A percentile compares a stretch with the other conserved stretches of the same genome.
Conservation (phyloP, 2,797 vertebrate species). For the Hylomyscus alleni region DNA sequence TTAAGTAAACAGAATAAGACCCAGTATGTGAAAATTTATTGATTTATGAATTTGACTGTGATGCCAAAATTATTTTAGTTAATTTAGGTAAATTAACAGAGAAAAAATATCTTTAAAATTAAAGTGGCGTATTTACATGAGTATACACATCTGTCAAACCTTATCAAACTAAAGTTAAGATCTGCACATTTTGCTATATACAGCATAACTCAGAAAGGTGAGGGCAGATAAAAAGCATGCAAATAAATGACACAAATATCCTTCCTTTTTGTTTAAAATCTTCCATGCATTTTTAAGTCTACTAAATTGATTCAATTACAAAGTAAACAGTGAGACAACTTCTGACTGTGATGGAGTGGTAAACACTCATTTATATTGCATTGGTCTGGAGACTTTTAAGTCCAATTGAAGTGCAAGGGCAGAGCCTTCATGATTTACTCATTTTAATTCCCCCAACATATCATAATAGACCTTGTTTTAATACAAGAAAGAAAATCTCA, state of each 20-base stretch:
- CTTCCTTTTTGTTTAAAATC: not conserved
- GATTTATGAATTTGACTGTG: conserved; percentile 69
- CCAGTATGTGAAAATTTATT: conserved; percentile 26
- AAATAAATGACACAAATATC: conserved; percentile 36
- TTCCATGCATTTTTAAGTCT: conserved; percentile 33
- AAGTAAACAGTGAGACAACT: not conserved
- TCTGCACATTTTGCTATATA: not conserved
- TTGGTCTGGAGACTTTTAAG: not conserved
- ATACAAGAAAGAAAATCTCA: not conserved
- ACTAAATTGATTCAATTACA: conserved; percentile 26
- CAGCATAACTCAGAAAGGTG: conserved; percentile 7
- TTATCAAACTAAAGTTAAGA: conserved; percentile 41
- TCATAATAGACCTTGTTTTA: conserved; percentile 13
- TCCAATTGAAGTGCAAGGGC: not conserved
- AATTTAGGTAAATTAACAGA: conserved; percentile 52
- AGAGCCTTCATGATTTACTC: not conserved
- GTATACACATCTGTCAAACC: not conserved
- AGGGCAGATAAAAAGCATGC: conserved; percentile 16
- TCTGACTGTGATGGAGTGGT: not conserved
- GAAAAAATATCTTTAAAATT: conserved; percentile 57
- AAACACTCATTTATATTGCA: conserved; percentile 15
- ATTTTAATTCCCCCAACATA: not conserved
- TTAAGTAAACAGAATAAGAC: conserved; percentile 60
- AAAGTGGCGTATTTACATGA: not conserved
- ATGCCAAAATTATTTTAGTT: conserved; percentile 48